phyloP scores from a whole-genome alignment of 1,140 invertebrate genomes.

The Aphis craccivora region DNA sequence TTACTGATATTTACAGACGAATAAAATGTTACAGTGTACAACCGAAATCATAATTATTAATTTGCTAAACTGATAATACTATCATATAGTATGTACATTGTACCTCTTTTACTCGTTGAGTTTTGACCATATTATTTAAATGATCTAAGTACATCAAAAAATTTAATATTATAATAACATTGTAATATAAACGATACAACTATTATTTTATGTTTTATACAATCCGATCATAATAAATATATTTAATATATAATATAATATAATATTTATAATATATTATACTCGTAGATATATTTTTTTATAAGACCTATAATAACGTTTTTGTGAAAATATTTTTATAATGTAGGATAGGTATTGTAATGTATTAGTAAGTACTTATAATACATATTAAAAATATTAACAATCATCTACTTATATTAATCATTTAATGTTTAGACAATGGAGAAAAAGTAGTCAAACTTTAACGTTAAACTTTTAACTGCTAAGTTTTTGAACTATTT shows the following conservation, averaged over 20 bases:
- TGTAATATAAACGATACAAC: too few relatives aligned
- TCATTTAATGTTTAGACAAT: neutral
- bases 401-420: neutral
- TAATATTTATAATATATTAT: too few relatives aligned
- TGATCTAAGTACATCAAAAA: neutral
- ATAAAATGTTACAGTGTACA: neutral
- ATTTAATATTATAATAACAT: too few relatives aligned
- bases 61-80: neutral
- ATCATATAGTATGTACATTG: too few relatives aligned
- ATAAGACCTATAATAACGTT: neutral
- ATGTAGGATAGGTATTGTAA: neutral
- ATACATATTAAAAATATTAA: neutral
- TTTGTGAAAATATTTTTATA: neutral
- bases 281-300: neutral
- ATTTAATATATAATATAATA: too few relatives aligned
- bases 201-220: too few relatives aligned
- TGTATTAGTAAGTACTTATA: neutral
- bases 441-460: neutral
- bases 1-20: neutral
- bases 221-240: neutral
- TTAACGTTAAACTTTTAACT: neutral
- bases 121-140: neutral
- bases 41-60: neutral
- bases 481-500: neutral
- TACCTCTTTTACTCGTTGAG: too few relatives aligned